Evolutionary conservation across 2,113 vertebrate genomes (phyloP).

Genomic region (Crotophaga sulcirostris): DNA sequence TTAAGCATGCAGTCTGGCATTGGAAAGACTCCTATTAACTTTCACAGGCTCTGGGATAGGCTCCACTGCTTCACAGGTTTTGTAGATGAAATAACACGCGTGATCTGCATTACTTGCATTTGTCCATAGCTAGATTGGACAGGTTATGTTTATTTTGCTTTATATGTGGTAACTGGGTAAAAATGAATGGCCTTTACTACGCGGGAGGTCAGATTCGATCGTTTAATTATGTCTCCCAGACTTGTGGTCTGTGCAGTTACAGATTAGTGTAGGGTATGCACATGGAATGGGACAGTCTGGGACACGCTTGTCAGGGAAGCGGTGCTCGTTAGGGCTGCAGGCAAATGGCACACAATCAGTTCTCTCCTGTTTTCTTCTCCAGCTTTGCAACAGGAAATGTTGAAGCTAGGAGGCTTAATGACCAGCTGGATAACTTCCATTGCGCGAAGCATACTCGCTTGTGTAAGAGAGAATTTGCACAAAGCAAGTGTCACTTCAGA

Average conservation of each 20-base stretch:
- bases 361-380: not conserved
- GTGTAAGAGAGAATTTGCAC: not conserved
- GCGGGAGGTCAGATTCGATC: not conserved
- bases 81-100: not conserved
- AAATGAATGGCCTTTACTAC: not conserved
- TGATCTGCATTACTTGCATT: not conserved
- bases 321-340: not conserved
- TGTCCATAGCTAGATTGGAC: not conserved
- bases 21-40: constrained; percentile 2
- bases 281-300: rapidly evolving
- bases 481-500: not conserved
- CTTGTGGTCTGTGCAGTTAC: not conserved
- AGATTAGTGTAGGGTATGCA: not conserved
- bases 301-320: not conserved
- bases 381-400: not conserved
- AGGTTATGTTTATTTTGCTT: not conserved
- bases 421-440: not conserved
- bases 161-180: not conserved
- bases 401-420: not conserved
- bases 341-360: rapidly evolving
- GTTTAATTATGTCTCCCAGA: not conserved
- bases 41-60: not conserved
- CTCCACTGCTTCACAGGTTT: not conserved
- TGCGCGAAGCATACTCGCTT: not conserved
- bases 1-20: not conserved